phyloP scores from a whole-genome alignment of 2,797 vertebrate species.

The Pangasius krempfi region DNA sequence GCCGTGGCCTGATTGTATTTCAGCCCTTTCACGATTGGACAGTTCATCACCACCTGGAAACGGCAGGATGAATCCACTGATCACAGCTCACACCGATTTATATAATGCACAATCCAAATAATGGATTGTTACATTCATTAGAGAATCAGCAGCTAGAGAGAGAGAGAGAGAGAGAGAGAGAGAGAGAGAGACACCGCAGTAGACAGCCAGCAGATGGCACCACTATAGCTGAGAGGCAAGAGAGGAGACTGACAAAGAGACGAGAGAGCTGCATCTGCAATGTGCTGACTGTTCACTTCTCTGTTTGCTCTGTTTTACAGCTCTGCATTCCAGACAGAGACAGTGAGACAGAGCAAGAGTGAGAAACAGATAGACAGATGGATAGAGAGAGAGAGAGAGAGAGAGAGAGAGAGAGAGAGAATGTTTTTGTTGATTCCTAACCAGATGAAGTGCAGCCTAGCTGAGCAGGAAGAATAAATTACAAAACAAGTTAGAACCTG shows the following conservation, averaged over 20 bases:
- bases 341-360: constrained; percentile 29
- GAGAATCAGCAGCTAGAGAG: not conserved
- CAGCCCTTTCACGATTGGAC: constrained; percentile 83
- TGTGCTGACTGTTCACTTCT: constrained; percentile 74
- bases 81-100: not conserved
- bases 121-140: not conserved
- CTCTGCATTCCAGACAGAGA: constrained; percentile 73
- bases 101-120: not conserved
- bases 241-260: constrained; percentile 14
- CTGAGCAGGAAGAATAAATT: not conserved
- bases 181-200: no score
- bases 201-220: constrained; percentile 69
- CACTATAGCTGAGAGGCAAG: constrained; percentile 23
- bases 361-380: not conserved
- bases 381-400: not conserved
- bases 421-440: not conserved
- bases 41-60: constrained; percentile 92
- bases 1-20: constrained; percentile 94
- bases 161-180: no score
- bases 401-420: not conserved
- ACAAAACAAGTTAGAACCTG: constrained; percentile 2
- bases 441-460: not conserved
- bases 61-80: not conserved
- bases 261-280: constrained; percentile 46
- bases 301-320: constrained; percentile 71